Evolutionary conservation across 2,113 vertebrate species (phyloP).

Genomic region (Siphamia tubifer): DNA sequence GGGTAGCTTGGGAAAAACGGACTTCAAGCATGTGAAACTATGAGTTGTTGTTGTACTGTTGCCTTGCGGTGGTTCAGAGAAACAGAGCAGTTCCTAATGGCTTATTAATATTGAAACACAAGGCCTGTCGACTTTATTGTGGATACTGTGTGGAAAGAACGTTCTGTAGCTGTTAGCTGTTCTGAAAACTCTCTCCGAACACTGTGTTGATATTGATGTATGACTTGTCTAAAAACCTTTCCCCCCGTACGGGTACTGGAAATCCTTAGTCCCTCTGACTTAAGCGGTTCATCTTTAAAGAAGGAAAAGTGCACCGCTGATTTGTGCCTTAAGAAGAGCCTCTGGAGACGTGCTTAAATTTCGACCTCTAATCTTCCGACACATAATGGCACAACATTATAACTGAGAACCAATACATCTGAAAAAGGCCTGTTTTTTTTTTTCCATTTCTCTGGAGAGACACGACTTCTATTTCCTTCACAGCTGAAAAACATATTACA

Average conservation of each 20-base stretch:
- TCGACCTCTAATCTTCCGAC: slow-evolving; percentile 50
- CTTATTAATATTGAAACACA: slow-evolving; percentile 55
- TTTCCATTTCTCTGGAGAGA: slow-evolving; percentile 51
- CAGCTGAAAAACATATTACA: slow-evolving; percentile 57
- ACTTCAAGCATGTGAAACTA: slow-evolving; percentile 51
- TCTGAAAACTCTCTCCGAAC: slow-evolving; percentile 42
- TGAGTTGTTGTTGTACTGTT: slow-evolving; percentile 59
- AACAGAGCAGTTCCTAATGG: slow-evolving; percentile 40
- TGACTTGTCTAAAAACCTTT: slow-evolving; percentile 46
- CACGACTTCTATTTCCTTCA: slow-evolving; percentile 50
- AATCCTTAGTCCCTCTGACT: slow-evolving; percentile 31
- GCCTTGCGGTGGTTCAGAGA: slow-evolving; percentile 48
- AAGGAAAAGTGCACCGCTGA: slow-evolving; percentile 33
- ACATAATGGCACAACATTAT: slow-evolving; percentile 41
- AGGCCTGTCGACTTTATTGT: slow-evolving; percentile 50
- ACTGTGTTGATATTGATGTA: slow-evolving; percentile 47
- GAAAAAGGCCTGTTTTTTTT: slow-evolving; percentile 46
- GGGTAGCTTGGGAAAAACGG: slow-evolving; percentile 53
- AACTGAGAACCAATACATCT: slow-evolving; percentile 24
- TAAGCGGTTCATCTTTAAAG: slow-evolving; percentile 48
- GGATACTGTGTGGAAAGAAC: slow-evolving; percentile 48
- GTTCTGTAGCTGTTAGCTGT: slow-evolving; percentile 34
- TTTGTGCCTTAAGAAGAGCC: slow-evolving; percentile 30
- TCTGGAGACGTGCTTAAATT: slow-evolving; percentile 18
- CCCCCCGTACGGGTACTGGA: slow-evolving; percentile 38